Percentiles rank a stretch among this genome's conserved stretches.
These are phyloP conservation scores for Timema cristinae DNA, from an alignment of 2,888 invertebrate genomes.

Conservation along the genomic window DNA sequence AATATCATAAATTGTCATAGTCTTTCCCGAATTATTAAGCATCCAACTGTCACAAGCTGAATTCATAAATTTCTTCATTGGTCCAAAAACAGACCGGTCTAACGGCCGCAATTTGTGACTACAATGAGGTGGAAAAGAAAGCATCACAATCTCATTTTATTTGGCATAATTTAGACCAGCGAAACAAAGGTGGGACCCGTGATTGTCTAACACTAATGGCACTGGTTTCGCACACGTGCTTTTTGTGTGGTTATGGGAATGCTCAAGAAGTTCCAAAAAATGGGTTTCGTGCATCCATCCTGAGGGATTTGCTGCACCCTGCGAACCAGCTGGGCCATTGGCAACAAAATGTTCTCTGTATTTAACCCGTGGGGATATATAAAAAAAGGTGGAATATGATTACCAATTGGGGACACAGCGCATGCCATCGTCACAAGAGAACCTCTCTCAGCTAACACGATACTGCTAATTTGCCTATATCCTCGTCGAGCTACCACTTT, in stretches of 20 bases:
- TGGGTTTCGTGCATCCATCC: slow-evolving; percentile 37
- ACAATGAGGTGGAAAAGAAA: too few species aligned
- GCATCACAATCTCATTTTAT: slow-evolving; percentile 39
- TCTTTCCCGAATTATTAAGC: too few species aligned
- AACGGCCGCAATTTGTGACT: too few species aligned
- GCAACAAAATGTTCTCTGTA: slow-evolving; percentile 39
- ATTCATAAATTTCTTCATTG: too few species aligned
- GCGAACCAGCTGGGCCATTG: slow-evolving; percentile 40
- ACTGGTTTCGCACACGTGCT: too few species aligned
- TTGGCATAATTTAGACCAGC: too few species aligned
- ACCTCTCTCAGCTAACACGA: slow-evolving; percentile 42
- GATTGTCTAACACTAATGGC: too few species aligned
- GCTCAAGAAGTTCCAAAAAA: slow-evolving; percentile 33
- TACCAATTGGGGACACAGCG: slow-evolving; percentile 2
- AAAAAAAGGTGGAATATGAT: slow-evolving; percentile 4
- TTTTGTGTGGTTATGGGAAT: too few species aligned
- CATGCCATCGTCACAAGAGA: slow-evolving; percentile 1
- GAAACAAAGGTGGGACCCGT: too few species aligned
- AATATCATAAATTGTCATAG: too few species aligned
- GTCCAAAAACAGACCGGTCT: too few species aligned
- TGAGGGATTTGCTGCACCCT: slow-evolving; percentile 35
- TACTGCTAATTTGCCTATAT: slow-evolving; percentile 42
- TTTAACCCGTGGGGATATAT: background rate
- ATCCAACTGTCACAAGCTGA: too few species aligned
- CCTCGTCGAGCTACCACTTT: slow-evolving; percentile 41